Percentiles rank a stretch among this genome's conserved stretches.
These are phyloP conservation scores for Brachionus calyciflorus DNA, from an alignment of 1,140 invertebrate species.

Conservation along the genomic window DNA sequence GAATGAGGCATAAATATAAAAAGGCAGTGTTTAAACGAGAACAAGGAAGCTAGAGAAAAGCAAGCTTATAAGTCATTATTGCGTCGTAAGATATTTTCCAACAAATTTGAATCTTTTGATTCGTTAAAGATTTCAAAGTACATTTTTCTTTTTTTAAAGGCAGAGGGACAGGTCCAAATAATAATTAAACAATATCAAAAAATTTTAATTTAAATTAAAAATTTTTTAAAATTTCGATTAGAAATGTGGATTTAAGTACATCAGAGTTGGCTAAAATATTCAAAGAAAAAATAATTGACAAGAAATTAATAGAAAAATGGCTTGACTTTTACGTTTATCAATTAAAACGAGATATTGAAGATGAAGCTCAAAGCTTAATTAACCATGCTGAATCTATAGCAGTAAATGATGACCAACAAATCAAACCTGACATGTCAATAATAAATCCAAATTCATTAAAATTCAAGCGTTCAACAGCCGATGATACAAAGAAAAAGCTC, in stretches of 20 bases:
- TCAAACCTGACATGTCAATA: neutral
- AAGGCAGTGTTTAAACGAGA: too few relatives aligned
- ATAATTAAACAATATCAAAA: too few relatives aligned
- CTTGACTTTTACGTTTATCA: conserved; percentile 6
- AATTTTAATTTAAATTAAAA: too few relatives aligned
- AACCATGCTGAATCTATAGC: neutral
- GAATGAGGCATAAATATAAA: too few relatives aligned
- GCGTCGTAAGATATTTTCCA: too few relatives aligned
- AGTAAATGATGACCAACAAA: neutral
- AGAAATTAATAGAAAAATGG: conserved; percentile 35
- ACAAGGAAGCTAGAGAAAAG: too few relatives aligned
- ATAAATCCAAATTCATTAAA: neutral
- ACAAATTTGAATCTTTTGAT: too few relatives aligned
- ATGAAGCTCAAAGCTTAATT: neutral
- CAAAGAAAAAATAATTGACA: neutral
- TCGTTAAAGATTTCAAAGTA: too few relatives aligned
- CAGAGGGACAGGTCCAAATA: too few relatives aligned
- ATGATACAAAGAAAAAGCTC: conserved; percentile 1
- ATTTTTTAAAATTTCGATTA: too few relatives aligned
- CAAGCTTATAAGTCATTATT: too few relatives aligned
- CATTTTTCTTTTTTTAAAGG: too few relatives aligned
- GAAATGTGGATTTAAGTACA: neutral
- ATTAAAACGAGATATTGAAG: neutral
- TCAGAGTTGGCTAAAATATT: conserved; percentile 27
- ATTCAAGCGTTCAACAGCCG: neutral